Conservation (phyloP, 2,888 invertebrate genomes). For the Rhodophaea formosa region DNA sequence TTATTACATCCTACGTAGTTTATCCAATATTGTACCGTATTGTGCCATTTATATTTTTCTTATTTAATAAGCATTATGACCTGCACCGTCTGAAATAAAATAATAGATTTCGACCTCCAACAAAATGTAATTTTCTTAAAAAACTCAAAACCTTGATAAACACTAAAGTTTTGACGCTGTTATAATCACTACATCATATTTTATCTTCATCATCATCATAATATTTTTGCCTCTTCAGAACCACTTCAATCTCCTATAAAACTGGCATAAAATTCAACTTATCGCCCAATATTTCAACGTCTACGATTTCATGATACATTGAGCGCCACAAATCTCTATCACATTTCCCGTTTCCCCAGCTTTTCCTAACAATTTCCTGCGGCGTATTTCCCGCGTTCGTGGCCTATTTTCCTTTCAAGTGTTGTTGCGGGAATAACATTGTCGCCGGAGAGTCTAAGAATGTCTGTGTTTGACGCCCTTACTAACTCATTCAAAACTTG, state of each 20-base stretch:
- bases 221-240: not conserved
- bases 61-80: too few relatives aligned
- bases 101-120: too few relatives aligned
- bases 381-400: conserved; percentile 45
- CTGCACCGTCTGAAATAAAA: too few relatives aligned
- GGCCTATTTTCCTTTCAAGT: conserved; percentile 66
- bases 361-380: conserved; percentile 58
- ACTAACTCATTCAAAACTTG: conserved; percentile 27
- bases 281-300: conserved; percentile 5
- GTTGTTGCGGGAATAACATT: conserved; percentile 40
- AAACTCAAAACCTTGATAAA: not conserved
- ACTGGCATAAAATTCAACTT: not conserved
- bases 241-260: conserved; percentile 2
- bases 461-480: conserved; percentile 21
- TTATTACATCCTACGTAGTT: not conserved
- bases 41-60: too few relatives aligned
- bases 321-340: conserved; percentile 22
- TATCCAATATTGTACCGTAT: not conserved
- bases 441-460: conserved; percentile 48
- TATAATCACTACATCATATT: not conserved
- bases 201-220: too few relatives aligned
- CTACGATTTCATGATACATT: conserved; percentile 10
- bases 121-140: too few relatives aligned
- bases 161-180: not conserved
- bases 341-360: conserved; percentile 33